Base-by-base conservation (phyloP, 2,797 vertebrate species). In the Hyperoplus lanceolatus region DNA sequence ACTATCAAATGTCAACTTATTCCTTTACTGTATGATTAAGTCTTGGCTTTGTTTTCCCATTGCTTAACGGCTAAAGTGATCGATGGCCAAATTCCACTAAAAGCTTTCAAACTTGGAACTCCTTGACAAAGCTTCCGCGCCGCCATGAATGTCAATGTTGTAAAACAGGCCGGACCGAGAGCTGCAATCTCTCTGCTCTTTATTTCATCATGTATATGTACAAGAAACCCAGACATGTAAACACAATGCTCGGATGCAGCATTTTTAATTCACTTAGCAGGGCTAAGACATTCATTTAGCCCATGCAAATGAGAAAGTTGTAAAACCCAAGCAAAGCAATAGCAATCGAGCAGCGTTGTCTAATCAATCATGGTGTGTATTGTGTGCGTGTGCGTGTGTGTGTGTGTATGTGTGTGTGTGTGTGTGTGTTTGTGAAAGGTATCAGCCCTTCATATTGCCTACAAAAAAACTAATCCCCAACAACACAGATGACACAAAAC, bases 401-500 rank as follows among this genome's bases (percentile, higher is more conserved):
- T 54, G 58, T 53, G 71, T 62, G 70, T 59, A 58, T 51, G 64
- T 29, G 59, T 57, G 78, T 59, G 61, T 51, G 61, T 29, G 59
- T 60, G 79, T 57, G 58, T 56, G 71, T 65, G 70, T 53, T 46
- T 83, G 46, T 73, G 77, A 89, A 81, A 84, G 77, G 62, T 80
- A 86, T 83, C 62, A 66, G 56, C 43, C 74, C 71, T 79, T 87
- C 81, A 74, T 76, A 67, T 56, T 75, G 61, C 79, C 70, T 51
- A 66, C 82, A 75, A 80, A 86, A 80, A 86, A 89, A 82, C 82
- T 59, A 76, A 90, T 80, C 79, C 78, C 64, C 63, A 75, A 80
- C 80, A 88, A 81, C 84, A 83, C 90, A 92, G 88, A 92, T 90
- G 90, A 88, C 73, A 75, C 87, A 80, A 88, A 29, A 89, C 67